These are phyloP conservation scores for Pterostichus madidus DNA, from an alignment of 2,888 invertebrate genomes.

Conservation along the genomic window DNA sequence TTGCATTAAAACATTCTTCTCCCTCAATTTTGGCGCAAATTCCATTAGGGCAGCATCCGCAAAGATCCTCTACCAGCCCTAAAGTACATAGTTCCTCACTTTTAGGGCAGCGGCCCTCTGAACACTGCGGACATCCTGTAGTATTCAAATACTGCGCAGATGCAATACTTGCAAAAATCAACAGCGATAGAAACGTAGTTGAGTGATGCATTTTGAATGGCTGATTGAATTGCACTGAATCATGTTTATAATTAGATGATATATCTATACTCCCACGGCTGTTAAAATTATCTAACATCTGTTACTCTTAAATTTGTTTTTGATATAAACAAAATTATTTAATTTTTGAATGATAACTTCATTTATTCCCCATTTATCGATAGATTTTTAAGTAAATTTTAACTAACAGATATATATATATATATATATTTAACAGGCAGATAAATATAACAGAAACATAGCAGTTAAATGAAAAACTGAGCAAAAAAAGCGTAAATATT, in stretches of 20 bases:
- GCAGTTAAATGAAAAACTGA: too few relatives aligned
- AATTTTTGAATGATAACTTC: too few relatives aligned
- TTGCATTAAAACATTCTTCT: conserved; percentile 53
- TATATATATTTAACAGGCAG: too few relatives aligned
- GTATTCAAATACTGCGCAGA: conserved; percentile 43
- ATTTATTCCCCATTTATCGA: too few relatives aligned
- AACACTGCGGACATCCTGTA: conserved; percentile 49
- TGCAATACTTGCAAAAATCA: conserved; percentile 5
- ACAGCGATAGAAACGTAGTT: not conserved
- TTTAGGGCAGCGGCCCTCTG: conserved; percentile 39
- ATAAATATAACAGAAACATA: too few relatives aligned
- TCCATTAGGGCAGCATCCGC: conserved; percentile 48
- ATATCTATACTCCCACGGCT: conserved; percentile 39
- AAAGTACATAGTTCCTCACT: conserved; percentile 30
- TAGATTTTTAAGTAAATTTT: too few relatives aligned
- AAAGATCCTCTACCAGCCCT: conserved; percentile 27
- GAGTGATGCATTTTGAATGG: conserved; percentile 44
- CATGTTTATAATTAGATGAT: conserved; percentile 51
- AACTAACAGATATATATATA: too few relatives aligned
- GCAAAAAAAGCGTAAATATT: too few relatives aligned
- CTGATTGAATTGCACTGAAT: conserved; percentile 45
- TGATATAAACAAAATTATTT: too few relatives aligned
- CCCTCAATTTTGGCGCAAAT: conserved; percentile 58
- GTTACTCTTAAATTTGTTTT: too few relatives aligned
- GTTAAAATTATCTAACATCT: conserved; percentile 27